phyloP scores from a whole-genome alignment of 2,797 vertebrate species.

The Gymnothorax reevesii region DNA sequence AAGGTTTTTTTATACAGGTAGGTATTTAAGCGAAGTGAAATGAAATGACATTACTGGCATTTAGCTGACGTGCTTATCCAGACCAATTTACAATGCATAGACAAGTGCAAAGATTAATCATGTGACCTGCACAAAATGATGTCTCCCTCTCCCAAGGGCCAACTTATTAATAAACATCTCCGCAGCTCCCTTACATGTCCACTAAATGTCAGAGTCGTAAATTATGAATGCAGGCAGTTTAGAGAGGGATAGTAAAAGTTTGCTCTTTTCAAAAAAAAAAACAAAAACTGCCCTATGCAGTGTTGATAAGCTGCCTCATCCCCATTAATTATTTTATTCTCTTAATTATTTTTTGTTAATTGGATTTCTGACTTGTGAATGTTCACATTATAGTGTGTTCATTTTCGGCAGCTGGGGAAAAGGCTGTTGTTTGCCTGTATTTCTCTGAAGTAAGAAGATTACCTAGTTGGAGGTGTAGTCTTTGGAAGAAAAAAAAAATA shows the following conservation, averaged over 20 bases:
- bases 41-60: background rate
- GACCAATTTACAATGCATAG: background rate
- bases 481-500: too few species aligned
- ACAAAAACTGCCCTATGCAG: background rate
- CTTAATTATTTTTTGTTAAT: background rate
- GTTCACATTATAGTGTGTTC: background rate
- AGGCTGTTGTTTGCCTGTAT: too few species aligned
- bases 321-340: background rate
- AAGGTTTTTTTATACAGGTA: background rate
- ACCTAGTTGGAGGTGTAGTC: too few species aligned
- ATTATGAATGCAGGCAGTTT: constrained; percentile 1
- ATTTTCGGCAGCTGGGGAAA: too few species aligned
- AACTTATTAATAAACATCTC: background rate
- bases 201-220: background rate
- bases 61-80: background rate
- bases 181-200: background rate
- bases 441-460: too few species aligned
- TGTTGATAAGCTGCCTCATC: background rate
- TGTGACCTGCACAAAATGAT: background rate
- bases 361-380: background rate
- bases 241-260: background rate
- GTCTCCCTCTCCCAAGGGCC: background rate
- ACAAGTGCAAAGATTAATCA: background rate
- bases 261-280: background rate
- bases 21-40: background rate